Percentiles rank a stretch among this genome's conserved stretches.
Conservation (phyloP, 2,797 vertebrate species). For the Hapalemur alaotrensis region DNA sequence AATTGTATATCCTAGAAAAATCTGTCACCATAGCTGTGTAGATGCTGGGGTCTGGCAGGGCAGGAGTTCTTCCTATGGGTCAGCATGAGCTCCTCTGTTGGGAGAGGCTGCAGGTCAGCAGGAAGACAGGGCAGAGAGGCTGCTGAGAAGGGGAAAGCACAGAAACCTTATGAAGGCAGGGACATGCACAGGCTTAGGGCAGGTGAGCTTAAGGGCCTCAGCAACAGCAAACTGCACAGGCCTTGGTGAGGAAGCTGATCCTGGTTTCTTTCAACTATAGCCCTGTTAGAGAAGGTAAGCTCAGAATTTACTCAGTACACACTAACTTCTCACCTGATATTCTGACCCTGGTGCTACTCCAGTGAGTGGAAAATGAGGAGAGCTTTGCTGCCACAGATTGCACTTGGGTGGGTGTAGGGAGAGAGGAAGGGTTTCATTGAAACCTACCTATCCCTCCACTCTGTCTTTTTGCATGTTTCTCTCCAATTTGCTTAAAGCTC, state of each 20-base stretch:
- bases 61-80: neutral
- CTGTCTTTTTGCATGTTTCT: neutral
- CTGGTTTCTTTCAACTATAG: neutral
- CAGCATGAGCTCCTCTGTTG: neutral
- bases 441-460: neutral
- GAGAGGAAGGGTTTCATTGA: neutral
- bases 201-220: neutral
- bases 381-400: neutral
- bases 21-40: neutral
- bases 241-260: neutral
- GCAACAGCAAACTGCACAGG: neutral
- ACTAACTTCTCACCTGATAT: neutral
- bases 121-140: neutral
- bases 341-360: neutral
- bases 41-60: neutral
- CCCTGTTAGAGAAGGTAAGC: neutral
- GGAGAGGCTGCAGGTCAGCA: neutral
- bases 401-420: neutral
- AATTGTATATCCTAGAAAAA: neutral
- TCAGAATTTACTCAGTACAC: neutral
- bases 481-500: neutral
- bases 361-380: neutral
- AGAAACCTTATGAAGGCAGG: neutral
- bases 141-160: neutral
- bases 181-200: neutral